phyloP scores from a whole-genome alignment of 1,140 invertebrate species.

The Magallana gigas region DNA sequence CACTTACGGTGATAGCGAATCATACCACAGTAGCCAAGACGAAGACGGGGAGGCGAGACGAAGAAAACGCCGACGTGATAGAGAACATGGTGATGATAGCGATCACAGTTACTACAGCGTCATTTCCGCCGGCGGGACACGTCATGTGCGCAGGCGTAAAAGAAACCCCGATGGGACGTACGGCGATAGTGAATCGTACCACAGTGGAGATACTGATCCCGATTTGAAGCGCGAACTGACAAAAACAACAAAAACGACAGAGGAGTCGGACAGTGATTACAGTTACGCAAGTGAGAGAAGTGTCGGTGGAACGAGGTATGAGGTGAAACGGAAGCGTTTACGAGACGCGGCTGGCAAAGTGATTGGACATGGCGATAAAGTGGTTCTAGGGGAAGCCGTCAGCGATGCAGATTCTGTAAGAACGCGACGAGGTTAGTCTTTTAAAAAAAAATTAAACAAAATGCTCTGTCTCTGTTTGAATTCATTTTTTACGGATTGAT shows the following conservation, averaged over 20 bases:
- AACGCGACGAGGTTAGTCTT: slow-evolving; percentile 48
- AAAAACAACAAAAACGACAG: slow-evolving; percentile 39
- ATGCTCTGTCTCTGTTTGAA: not conserved
- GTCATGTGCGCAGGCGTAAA: slow-evolving; percentile 61
- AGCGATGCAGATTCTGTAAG: slow-evolving; percentile 57
- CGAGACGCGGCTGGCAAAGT: slow-evolving; percentile 71
- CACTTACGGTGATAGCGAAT: slow-evolving; percentile 65
- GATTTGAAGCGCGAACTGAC: not conserved
- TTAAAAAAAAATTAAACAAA: no score
- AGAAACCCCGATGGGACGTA: slow-evolving; percentile 61
- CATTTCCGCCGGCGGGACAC: slow-evolving; percentile 68
- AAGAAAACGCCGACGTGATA: slow-evolving; percentile 53
- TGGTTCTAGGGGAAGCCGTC: slow-evolving; percentile 45
- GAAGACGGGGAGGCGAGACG: slow-evolving; percentile 67
- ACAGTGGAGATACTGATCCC: slow-evolving; percentile 57
- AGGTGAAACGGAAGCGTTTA: slow-evolving; percentile 63
- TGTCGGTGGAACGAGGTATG: slow-evolving; percentile 68
- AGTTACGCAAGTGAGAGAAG: slow-evolving; percentile 71
- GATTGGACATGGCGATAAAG: slow-evolving; percentile 66
- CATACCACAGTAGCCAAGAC: slow-evolving; percentile 71
- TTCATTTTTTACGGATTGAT: not conserved
- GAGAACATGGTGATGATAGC: slow-evolving; percentile 47
- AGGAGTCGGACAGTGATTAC: slow-evolving; percentile 63
- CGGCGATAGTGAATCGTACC: slow-evolving; percentile 57
- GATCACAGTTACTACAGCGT: slow-evolving; percentile 67